phyloP scores from a whole-genome alignment of 2,888 invertebrate genomes.

The Ophion obscuratus region DNA sequence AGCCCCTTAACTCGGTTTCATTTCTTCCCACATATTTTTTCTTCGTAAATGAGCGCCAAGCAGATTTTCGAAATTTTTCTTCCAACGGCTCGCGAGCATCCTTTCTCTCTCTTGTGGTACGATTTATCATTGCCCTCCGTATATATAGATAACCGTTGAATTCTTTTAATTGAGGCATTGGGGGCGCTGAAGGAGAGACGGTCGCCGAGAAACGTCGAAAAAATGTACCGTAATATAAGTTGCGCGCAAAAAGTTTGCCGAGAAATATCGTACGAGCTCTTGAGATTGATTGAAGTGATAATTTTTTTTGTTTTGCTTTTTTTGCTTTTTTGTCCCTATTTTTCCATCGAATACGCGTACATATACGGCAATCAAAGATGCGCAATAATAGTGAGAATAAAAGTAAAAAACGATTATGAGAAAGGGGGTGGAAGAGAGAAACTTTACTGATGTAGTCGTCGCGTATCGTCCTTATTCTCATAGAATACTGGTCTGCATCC shows the following conservation, averaged over 20 bases:
- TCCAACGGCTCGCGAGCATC: neutral
- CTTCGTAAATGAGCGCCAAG: neutral
- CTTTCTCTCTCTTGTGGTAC: neutral
- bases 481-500: neutral
- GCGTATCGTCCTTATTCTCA: constrained; percentile 29
- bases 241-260: neutral
- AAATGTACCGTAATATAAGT: constrained; percentile 19
- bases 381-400: constrained; percentile 17
- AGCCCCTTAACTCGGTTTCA: neutral
- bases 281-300: constrained; percentile 12
- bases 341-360: neutral
- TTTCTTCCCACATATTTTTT: constrained; percentile 14
- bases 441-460: constrained; percentile 67
- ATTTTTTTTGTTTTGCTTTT: constrained; percentile 5
- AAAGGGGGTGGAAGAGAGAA: neutral
- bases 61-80: neutral
- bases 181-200: too few relatives aligned
- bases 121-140: constrained; percentile 1
- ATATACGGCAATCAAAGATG: constrained; percentile 3
- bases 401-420: neutral
- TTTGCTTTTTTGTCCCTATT: neutral
- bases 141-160: neutral
- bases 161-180: neutral
- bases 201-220: neutral
- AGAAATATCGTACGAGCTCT: neutral